Evolutionary conservation across 2,797 vertebrate species (phyloP).

Genomic region (Sebastes dallii): DNA sequence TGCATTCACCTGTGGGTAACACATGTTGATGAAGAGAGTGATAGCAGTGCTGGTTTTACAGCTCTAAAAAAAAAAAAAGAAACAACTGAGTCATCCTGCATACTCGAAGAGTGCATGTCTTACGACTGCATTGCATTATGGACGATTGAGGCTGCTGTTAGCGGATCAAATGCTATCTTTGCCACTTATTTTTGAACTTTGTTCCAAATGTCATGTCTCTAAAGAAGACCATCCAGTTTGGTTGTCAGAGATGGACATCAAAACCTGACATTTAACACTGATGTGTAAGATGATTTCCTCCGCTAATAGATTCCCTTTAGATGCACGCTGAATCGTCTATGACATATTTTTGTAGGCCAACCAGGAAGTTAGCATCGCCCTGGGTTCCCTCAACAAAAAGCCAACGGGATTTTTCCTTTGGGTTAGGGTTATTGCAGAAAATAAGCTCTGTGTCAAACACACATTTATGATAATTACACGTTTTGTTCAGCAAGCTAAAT

Average conservation of each 20-base stretch:
- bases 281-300: not conserved
- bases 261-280: slow-evolving; percentile 12
- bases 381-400: no score
- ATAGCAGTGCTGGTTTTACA: slow-evolving; percentile 43
- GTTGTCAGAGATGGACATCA: slow-evolving; percentile 7
- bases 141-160: not conserved
- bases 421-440: no score
- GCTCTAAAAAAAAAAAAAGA: not conserved
- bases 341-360: no score
- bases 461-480: no score
- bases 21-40: slow-evolving; percentile 29
- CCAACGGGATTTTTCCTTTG: no score
- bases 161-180: not conserved
- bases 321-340: not conserved
- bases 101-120: not conserved
- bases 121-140: not conserved
- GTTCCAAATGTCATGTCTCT: not conserved
- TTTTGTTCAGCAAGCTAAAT: no score
- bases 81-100: slow-evolving; percentile 20
- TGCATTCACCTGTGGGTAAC: slow-evolving; percentile 51
- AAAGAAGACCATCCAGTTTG: slow-evolving; percentile 4
- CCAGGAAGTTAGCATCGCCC: no score
- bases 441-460: no score
- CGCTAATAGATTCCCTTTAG: not conserved
- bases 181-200: not conserved